Base-by-base conservation (phyloP, 2,888 invertebrate genomes). In the Lochmaea capreae region DNA sequence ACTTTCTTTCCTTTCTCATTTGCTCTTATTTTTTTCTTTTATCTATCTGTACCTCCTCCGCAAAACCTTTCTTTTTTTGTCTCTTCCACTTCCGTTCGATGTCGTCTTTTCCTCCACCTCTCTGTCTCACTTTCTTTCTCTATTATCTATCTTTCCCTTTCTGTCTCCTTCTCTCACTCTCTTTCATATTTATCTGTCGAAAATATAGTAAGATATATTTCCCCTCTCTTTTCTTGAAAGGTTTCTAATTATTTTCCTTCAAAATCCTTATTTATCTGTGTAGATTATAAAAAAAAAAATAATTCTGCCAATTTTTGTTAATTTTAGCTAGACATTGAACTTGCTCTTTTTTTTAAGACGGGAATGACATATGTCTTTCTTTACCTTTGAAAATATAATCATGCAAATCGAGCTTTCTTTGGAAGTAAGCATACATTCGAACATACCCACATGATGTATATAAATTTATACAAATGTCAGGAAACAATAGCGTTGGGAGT, bases 321-420 rank as follows among this genome's bases (percentile, higher is more conserved):
- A 54, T 18, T 54, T 54, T 18, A 54, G 18, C 10, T 18, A 54
- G 16, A 16, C 54, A 54, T 16, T 54, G 54, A 54, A 18, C 54
- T 54, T 18, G 18, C 18, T 54, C 11, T 33, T 33, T 33, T 39
- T 39, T 39, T 8, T 39, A 1, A 1, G 6, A 16, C 16, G 18
- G 16, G 9, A 54, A 54, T 54, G 3, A 65, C 12, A 14, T 52
- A 52, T 61, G 59, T 61, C 59, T 68, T 14, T 43, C 5, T 59
- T 49, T 68, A 68, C 49, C n/a, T 59, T 68, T 68, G 16, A 18
- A 67, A 49, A 59, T 14, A 68, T 63, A 43, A 42, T 63, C 43
- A 68, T 26, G 59, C 49, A 68, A 63, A 63, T 68, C 16, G n/a
- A 42, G 58, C 66, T 57, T 66, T 65, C 65, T 18, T 49, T 61